Evolutionary conservation across 2,113 vertebrate genomes (phyloP).

Genomic region (Menura novaehollandiae): DNA sequence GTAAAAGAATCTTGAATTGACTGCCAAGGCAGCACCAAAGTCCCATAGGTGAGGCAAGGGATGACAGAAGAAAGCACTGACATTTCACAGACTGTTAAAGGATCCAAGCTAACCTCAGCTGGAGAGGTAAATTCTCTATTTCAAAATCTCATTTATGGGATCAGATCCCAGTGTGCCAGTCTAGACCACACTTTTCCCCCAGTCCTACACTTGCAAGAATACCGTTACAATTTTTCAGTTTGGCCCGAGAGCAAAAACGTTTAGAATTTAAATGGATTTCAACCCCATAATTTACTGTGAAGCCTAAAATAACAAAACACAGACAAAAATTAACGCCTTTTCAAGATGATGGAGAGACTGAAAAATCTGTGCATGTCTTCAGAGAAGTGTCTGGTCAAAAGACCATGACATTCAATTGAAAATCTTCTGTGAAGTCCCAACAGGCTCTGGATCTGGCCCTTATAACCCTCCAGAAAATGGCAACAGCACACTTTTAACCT

Average conservation of each 20-base stretch:
- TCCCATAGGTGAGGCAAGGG: not conserved
- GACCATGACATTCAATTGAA: accelerated
- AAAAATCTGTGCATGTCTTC: not conserved
- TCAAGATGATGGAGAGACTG: not conserved
- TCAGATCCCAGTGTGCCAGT: not conserved
- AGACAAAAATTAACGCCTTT: not conserved
- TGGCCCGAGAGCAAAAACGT: not conserved
- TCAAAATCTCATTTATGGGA: not conserved
- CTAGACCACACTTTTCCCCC: not conserved
- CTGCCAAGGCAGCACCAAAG: not conserved
- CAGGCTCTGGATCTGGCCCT: not conserved
- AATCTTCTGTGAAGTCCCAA: not conserved
- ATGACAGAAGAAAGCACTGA: not conserved
- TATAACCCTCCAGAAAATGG: not conserved
- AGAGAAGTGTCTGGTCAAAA: not conserved
- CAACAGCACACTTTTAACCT: not conserved
- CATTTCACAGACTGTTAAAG: not conserved
- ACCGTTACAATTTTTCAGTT: not conserved
- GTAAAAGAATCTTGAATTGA: not conserved
- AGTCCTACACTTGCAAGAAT: not conserved
- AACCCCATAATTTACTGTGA: not conserved
- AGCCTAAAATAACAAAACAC: not conserved
- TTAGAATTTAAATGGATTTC: not conserved
- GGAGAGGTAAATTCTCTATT: not conserved
- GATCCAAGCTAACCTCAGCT: not conserved